These are phyloP conservation scores for Lagopus leucura DNA, from an alignment of 2,113 vertebrate genomes.

Conservation along the genomic window DNA sequence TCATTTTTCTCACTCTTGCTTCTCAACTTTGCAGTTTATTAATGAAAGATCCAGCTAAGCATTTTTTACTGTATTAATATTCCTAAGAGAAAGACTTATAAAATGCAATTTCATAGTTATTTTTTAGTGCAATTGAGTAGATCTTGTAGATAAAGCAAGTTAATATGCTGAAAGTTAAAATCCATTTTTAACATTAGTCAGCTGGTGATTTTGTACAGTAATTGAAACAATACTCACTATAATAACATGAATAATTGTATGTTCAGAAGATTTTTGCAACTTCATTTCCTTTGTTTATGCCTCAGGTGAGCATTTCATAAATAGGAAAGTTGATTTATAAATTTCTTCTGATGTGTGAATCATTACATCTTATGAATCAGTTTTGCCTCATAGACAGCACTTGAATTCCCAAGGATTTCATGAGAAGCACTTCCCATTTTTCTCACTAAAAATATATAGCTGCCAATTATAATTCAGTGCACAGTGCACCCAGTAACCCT, in stretches of 20 bases:
- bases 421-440: conserved; percentile 55
- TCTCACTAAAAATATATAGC: conserved; percentile 67
- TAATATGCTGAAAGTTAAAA: conserved; percentile 61
- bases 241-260: conserved; percentile 59
- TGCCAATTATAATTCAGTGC: conserved; percentile 75
- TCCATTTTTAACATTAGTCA: conserved; percentile 28
- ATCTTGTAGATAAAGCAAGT: conserved; percentile 48
- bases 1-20: conserved; percentile 37
- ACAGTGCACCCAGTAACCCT: conserved; percentile 72
- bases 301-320: conserved; percentile 62
- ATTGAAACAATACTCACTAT: conserved; percentile 56
- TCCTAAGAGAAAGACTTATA: conserved; percentile 53
- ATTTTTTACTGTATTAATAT: conserved; percentile 52
- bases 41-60: conserved; percentile 23
- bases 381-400: conserved; percentile 51
- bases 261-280: conserved; percentile 50
- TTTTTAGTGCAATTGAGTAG: conserved; percentile 45
- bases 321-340: conserved; percentile 61
- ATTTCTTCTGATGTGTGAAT: conserved; percentile 54
- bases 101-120: conserved; percentile 46
- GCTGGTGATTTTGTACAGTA: conserved; percentile 40
- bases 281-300: conserved; percentile 60
- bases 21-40: conserved; percentile 57
- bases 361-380: conserved; percentile 63
- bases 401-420: conserved; percentile 58